Evolutionary conservation across 2,113 vertebrate species (phyloP), one percentile per base, ranked within the genome.

Genomic region (Syrmaticus mikado): DNA sequence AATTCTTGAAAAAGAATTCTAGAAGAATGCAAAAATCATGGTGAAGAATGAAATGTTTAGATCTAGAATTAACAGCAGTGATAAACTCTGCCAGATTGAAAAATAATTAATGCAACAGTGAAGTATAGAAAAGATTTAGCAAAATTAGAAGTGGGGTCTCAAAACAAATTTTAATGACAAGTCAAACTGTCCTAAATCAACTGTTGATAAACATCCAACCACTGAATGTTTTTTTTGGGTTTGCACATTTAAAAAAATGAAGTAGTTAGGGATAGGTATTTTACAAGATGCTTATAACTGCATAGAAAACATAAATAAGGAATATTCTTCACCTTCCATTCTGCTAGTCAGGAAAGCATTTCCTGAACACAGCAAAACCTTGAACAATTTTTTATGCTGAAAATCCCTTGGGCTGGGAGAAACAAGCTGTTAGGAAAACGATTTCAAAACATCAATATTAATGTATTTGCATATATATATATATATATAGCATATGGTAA

Each of bases 361-460:
- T 36, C 65, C 53, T 57, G 41, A 88, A 74, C 13, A 80, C 73
- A 32, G 60, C 4, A 71, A 90, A 90, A 66, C n/a, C 55, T 66
- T 90, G 45, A 91, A 70, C 43, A 82, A 64, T 74, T 94, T 92
- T 16, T 53, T 36, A 34, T 64, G 60, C 32, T 93, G 34, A 87
- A 77, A 96, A 94, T 85, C 85, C 85, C 87, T 77, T 90, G 76
- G 60, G 82, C 40, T 74, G 34, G 65, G 68, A 88, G 72, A 85
- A 93, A 22, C 24, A 90, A 85, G 55, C 60, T 78, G 82, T 90
- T 81, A 85, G 55, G 60, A 91, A 89, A 96, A 83, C 17, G 71
- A 67, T 91, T 95, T 93, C 7, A 52, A 67, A 52, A 8, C 60
- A 90, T 95, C 58, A 88, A 94, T 95, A 93, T 94, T 94, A 64